phyloP scores from a whole-genome alignment of 30 jellyfish, hydroid and myxozoan species.

The Hydra vulgaris region DNA sequence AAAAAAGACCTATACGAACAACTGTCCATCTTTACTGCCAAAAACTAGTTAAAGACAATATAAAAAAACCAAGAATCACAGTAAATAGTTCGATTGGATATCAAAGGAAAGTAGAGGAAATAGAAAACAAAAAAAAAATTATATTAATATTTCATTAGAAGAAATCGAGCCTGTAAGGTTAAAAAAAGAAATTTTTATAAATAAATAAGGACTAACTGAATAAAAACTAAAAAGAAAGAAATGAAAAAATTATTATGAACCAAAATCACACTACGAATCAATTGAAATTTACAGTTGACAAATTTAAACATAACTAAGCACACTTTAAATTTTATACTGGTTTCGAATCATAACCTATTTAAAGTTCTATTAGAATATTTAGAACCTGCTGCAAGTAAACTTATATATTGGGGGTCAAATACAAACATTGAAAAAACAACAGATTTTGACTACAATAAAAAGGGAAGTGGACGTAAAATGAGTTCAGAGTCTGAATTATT shows the following conservation, averaged over 20 bases:
- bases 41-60: neutral
- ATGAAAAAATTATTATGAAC: neutral
- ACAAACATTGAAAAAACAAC: too few species aligned
- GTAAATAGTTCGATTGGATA: neutral
- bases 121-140: neutral
- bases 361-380: conserved; percentile 26
- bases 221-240: neutral
- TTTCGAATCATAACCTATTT: conserved; percentile 12
- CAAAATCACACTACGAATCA: neutral
- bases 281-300: neutral
- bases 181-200: neutral
- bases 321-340: conserved; percentile 29
- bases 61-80: neutral
- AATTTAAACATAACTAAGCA: conserved; percentile 2
- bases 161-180: neutral
- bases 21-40: conserved; percentile 12
- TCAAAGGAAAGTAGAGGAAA: neutral
- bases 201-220: neutral
- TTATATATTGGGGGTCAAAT: too few species aligned
- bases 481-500: conserved; percentile 41
- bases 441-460: too few species aligned
- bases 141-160: neutral
- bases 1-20: neutral
- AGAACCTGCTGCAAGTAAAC: neutral
- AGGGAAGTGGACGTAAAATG: conserved; percentile 27